Base-by-base conservation (phyloP, 2,888 invertebrate genomes). In the Dioctria linearis region DNA sequence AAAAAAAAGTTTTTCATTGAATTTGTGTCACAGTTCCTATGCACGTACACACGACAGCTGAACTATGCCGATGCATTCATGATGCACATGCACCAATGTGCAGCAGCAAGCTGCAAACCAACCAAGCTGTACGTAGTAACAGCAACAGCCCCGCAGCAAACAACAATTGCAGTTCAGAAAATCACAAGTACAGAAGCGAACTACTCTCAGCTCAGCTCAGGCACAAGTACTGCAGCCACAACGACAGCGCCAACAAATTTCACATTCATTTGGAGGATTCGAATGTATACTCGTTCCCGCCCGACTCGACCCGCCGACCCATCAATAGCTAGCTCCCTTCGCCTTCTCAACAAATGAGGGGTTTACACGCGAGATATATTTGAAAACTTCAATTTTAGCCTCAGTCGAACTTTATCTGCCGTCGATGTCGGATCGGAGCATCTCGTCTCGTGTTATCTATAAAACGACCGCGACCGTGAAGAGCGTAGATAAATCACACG, bases 371-470 rank as follows among this genome's bases (percentile, higher is more conserved):
- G 25, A 25, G 25, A 25, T 2, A 25, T 25, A 25, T 25, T 25
- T 25, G 25, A 25, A 25, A 25, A 25, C 25, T 25, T 25, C 25
- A 25, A 25, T 46, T 46, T 46, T 9, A 46, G 49, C 5, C 4
- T 73, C 57, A 73, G 73, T 73, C 73, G 11, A 13, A 73, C 57
- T 73, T 25, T 73, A 73, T 57, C 73, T 73, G 73, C 25, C 73
- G 59, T 73, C 57, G 73, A 42, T 57, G 25, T 25, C 25, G 25
- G 25, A 25, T 25, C 25, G 42, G 59, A 73, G 25, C 51, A 59
- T 40, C 9, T 71, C 40, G n/a, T 39, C 25, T 9, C 6, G 65
- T 65, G 3, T 65, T 65, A 40, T 42, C 67, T 67, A 25, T 25
- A 25, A 25, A 25, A 25, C 25, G 25, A 25, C 25, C 25, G 25